Conservation (phyloP, 2,888 invertebrate genomes). For the Parnassius orleans region DNA sequence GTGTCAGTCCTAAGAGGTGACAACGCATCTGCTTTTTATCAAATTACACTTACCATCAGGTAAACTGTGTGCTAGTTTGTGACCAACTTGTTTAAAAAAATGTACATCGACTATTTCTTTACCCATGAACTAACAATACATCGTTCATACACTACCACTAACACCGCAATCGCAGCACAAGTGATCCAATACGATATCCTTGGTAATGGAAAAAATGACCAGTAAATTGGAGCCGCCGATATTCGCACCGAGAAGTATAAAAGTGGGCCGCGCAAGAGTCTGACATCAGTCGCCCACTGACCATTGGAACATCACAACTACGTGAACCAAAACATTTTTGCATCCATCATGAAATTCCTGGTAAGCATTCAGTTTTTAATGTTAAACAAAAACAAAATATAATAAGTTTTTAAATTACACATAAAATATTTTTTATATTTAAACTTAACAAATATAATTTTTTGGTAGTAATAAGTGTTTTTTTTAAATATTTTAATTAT, state of each 20-base stretch:
- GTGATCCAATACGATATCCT: conserved; percentile 40
- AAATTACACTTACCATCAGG: too few relatives aligned
- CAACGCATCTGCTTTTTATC: too few relatives aligned
- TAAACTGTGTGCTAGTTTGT: too few relatives aligned
- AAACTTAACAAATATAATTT: too few relatives aligned
- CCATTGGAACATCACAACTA: conserved; percentile 38
- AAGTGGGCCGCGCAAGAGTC: conserved; percentile 42
- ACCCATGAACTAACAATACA: not conserved
- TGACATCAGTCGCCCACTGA: conserved; percentile 52
- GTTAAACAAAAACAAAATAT: too few relatives aligned
- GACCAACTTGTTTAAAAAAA: too few relatives aligned
- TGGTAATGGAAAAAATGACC: conserved; percentile 42
- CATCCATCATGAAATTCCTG: conserved; percentile 64
- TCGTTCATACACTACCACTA: not conserved
- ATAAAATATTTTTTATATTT: too few relatives aligned
- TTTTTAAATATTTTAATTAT: too few relatives aligned
- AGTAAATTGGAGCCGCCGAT: conserved; percentile 38
- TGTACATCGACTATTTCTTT: not conserved
- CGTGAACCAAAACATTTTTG: not conserved
- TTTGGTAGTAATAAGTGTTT: too few relatives aligned
- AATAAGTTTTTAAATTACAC: too few relatives aligned
- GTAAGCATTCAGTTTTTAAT: conserved; percentile 43
- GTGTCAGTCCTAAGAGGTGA: too few relatives aligned
- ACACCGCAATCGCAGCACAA: not conserved
- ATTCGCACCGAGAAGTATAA: conserved; percentile 43